Evolutionary conservation across 2,113 vertebrate species (phyloP), one percentile per base, ranked within the genome.

Genomic region (Notarius quadriscutis): DNA sequence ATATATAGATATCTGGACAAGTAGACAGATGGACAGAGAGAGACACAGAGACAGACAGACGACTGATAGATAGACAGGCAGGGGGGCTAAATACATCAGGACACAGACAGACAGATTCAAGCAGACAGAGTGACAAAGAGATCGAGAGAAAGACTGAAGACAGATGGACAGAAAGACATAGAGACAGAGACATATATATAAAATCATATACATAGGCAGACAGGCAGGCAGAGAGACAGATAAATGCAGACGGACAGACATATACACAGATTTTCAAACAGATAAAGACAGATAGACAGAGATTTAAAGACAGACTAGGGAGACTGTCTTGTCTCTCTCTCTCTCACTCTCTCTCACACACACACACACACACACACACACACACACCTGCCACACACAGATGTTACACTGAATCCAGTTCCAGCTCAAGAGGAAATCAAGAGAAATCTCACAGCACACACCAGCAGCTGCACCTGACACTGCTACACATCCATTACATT

Each of bases 341-440:
- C 41, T 41, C 41, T 41, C 10, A 51, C 22, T 2, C 72, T 4
- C 72, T 5, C 41, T 1, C 71, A 14, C 71, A 15, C 41, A 8
- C 41, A 14, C 50, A n/a, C 48, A 25, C 22, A 15, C 41, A 8
- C 41, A 14, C 50, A n/a, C 48, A 25, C 22, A 53, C 48, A 77
- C 74, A 53, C 92, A 93, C 94, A 95, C 94, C 94, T 95, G 94
- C 94, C 91, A 94, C 91, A 94, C 92, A 94, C 94, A 95, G 94
- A 96, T 94, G 94, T 95, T 94, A 88, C 90, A 92, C 92, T 93
- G 94, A 95, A 94, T 95, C 94, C 94, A 89, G 92, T 92, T 91
- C 87, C 89, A 89, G 79, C 89, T 90, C 41, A 25, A 88, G 91
- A 89, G 89, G 83, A 86, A 78, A 79, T 7, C 78, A 82, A 81